phyloP scores from a whole-genome alignment of 2,797 vertebrate species.

The Babyrousa celebensis region DNA sequence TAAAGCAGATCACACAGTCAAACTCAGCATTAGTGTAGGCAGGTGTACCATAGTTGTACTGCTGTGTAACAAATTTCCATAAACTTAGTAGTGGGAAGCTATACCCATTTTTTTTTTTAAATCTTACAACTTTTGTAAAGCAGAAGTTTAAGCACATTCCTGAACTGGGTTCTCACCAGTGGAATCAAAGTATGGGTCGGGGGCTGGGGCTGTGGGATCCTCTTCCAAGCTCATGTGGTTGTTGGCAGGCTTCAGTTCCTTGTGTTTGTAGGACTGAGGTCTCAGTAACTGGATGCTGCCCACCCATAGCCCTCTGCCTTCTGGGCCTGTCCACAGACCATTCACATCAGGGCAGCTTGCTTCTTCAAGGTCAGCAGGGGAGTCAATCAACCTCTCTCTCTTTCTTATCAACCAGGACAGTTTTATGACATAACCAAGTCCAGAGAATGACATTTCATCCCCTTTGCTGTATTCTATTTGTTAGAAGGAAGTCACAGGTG shows the following conservation, averaged over 20 bases:
- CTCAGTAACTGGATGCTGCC: background rate
- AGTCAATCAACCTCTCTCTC: background rate
- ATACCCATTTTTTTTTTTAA: background rate
- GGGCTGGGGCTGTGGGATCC: background rate
- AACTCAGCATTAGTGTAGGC: fast-evolving
- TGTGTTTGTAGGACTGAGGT: background rate
- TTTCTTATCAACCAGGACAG: background rate
- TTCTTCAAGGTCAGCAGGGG: background rate
- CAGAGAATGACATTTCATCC: background rate
- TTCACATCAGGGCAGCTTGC: background rate
- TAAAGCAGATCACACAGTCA: background rate
- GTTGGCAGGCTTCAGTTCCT: background rate
- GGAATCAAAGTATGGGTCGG: background rate
- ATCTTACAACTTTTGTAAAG: background rate
- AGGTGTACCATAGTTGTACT: background rate
- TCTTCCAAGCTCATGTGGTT: background rate
- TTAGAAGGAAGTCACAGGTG: background rate
- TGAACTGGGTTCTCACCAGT: background rate
- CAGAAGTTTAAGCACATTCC: background rate
- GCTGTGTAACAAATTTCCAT: background rate
- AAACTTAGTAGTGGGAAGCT: background rate
- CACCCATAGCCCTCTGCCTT: background rate
- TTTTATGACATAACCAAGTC: background rate
- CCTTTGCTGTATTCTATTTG: background rate
- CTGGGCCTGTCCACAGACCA: background rate